Base-by-base conservation (phyloP, 2,797 vertebrate genomes). In the Lepus townsendii region DNA sequence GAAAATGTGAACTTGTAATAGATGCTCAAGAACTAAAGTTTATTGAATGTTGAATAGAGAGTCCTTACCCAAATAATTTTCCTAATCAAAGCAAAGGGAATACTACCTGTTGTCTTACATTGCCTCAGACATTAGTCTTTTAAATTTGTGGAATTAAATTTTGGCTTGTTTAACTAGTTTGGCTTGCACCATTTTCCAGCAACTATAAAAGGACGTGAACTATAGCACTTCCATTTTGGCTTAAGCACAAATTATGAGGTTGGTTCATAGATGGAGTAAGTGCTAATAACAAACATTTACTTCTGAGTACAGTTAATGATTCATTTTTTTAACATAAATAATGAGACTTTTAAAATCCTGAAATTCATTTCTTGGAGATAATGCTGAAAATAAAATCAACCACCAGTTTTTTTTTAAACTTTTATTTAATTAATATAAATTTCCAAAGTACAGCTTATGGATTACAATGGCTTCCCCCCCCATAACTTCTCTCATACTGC, bases 361-460 rank as follows among this genome's bases (percentile, higher is more conserved):
- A 13, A 63, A 69, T 84, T 38, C 65, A 50, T 85, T 79, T 93
- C 11, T 76, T 88, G 42, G 20, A 32, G 3, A 68, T 93, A 94
- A 87, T 93, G 13, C 57, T 73, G 26, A 66, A 82, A 83, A 83
- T 69, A 65, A 87, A 93, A 83, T n/a, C 42, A 94, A 50, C 27
- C 14, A 8, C 10, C 80, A 50, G 27, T 71, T 38, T 16, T 63
- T 38, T 35, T 35, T 35, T 35, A 35, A 35, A 35, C 35, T 35
- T 35, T 35, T 35, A 35, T 35, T 35, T 35, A 35, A 35, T 35
- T 35, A 35, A 35, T 35, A 35, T 35, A 35, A 35, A 35, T 35
- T 35, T 35, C 35, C 35, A 35, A 35, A 35, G 35, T 35, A 35
- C 35, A 35, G 35, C 35, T 35, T 35, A 35, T 35, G 35, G 35